These are phyloP conservation scores for Hydrocynus forskahlii DNA, from an alignment of 2,797 vertebrate species.

Conservation along the genomic window DNA sequence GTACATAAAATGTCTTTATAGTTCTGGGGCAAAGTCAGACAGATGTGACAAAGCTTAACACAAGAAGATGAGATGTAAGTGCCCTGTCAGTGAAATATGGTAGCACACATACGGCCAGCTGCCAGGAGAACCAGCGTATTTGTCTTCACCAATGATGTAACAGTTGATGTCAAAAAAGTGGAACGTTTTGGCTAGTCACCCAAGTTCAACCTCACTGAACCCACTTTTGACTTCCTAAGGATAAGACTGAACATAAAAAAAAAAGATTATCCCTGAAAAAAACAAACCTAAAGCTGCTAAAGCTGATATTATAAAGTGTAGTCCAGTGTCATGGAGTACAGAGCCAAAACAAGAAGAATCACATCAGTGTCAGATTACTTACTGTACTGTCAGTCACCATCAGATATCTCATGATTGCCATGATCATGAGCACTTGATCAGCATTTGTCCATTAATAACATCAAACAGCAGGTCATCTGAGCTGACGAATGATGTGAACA, in stretches of 20 bases:
- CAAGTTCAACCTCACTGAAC: neutral
- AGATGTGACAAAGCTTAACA: conserved; percentile 14
- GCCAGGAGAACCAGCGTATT: neutral
- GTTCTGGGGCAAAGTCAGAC: neutral
- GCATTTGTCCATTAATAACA: neutral
- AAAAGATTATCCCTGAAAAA: neutral
- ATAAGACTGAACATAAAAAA: neutral
- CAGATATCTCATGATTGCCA: neutral
- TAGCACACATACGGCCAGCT: neutral
- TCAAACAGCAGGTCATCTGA: neutral
- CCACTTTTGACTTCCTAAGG: neutral
- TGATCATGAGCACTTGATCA: neutral
- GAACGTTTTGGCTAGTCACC: neutral
- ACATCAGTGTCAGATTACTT: neutral
- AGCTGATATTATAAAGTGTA: neutral
- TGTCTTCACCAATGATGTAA: neutral
- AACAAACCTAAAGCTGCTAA: neutral
- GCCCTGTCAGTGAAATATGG: neutral
- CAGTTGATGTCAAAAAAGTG: neutral
- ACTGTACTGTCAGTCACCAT: neutral
- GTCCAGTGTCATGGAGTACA: neutral
- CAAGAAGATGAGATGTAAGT: neutral
- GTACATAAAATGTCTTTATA: conserved; percentile 9
- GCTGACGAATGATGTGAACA: neutral
- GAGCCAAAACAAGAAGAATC: neutral